Evolutionary conservation across 2,113 vertebrate species (phyloP).

Genomic region (Heteronetta atricapilla): DNA sequence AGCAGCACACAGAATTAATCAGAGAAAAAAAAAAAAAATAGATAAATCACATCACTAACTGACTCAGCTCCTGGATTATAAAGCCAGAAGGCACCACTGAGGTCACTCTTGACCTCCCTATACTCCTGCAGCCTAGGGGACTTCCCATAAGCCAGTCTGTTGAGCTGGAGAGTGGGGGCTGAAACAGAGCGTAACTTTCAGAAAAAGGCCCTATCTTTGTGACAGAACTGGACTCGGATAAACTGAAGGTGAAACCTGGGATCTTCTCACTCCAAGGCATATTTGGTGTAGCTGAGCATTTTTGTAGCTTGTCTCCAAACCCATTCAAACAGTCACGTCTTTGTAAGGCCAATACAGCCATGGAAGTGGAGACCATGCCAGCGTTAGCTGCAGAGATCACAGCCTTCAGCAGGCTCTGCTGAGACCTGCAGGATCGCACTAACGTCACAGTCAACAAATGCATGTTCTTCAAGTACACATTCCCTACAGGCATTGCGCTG

Average conservation of each 20-base stretch:
- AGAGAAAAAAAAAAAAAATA: neutral
- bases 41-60: neutral
- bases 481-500: neutral
- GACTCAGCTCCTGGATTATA: slow-evolving; percentile 16
- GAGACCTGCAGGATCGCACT: too few species aligned
- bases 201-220: neutral
- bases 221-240: neutral
- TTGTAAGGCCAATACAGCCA: neutral
- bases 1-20: neutral
- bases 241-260: neutral
- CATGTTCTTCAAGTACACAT: neutral
- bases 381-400: neutral
- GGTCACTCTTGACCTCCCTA: slow-evolving; percentile 7
- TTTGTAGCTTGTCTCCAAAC: neutral
- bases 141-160: neutral
- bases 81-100: slow-evolving; percentile 27
- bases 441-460: neutral
- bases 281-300: neutral
- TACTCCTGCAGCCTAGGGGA: neutral
- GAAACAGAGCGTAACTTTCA: neutral
- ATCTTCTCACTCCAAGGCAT: neutral
- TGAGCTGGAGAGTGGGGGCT: neutral
- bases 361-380: neutral
- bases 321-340: neutral
- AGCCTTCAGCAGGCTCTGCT: neutral